phyloP scores from a whole-genome alignment of 2,113 vertebrate genomes.

The Malurus melanocephalus region DNA sequence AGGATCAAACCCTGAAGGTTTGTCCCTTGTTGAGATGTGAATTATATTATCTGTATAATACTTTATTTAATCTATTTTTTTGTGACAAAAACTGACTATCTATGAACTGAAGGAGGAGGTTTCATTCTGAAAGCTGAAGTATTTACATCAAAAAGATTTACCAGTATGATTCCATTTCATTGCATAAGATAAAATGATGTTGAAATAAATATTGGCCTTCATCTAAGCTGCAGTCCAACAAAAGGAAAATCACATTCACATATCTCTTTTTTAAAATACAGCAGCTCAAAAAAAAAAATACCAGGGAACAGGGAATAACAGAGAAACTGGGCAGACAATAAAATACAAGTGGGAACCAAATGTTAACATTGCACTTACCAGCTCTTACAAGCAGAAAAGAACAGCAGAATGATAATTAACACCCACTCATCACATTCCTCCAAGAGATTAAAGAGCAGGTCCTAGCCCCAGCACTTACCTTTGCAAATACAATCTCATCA shows the following conservation, averaged over 20 bases:
- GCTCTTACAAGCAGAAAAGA: slow-evolving; percentile 25
- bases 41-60: not conserved
- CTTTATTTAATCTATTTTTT: not conserved
- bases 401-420: slow-evolving; percentile 35
- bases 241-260: not conserved
- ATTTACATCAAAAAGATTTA: not conserved
- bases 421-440: slow-evolving; percentile 33
- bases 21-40: not conserved
- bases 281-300: not conserved
- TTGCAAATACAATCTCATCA: slow-evolving; percentile 39
- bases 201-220: not conserved
- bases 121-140: not conserved
- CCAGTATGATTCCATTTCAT: not conserved
- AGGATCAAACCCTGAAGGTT: not conserved
- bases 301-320: not conserved
- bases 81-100: not conserved
- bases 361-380: slow-evolving; percentile 47
- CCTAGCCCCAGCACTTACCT: slow-evolving; percentile 23
- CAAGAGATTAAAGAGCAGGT: slow-evolving; percentile 37
- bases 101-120: not conserved
- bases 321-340: not conserved
- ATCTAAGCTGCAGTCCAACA: not conserved
- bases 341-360: slow-evolving; percentile 14
- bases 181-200: not conserved
- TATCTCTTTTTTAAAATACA: not conserved